Evolutionary conservation across 2,797 vertebrate genomes (phyloP).

Genomic region (Sebastes hopkinsi): DNA sequence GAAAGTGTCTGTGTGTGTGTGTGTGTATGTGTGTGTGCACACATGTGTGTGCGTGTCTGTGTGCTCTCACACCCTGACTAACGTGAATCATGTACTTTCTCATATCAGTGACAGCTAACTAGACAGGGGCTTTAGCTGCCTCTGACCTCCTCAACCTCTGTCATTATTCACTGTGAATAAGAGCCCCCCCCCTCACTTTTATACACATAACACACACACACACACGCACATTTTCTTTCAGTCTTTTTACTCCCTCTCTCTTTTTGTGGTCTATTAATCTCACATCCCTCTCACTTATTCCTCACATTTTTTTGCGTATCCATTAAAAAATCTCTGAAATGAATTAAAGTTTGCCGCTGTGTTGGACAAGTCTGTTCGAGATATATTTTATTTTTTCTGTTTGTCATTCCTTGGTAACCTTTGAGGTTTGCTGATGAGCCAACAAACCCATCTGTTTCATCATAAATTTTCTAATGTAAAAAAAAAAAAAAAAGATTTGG

Average conservation of each 20-base stretch:
- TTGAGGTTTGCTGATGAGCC: background rate
- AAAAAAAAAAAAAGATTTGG: background rate
- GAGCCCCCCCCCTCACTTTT: background rate
- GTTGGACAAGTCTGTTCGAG: background rate
- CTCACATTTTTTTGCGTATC: background rate
- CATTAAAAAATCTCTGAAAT: background rate
- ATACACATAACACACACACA: background rate
- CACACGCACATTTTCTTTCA: background rate
- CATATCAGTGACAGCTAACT: slow-evolving; percentile 86
- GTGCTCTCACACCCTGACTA: slow-evolving; percentile 80
- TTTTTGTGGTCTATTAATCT: background rate
- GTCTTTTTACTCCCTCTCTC: background rate
- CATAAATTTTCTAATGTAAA: background rate
- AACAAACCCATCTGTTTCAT: background rate
- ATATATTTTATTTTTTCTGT: background rate
- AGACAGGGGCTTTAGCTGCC: slow-evolving; percentile 78
- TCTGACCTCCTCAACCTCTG: slow-evolving; percentile 69
- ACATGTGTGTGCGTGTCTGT: slow-evolving; percentile 16
- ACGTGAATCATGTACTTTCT: slow-evolving; percentile 86
- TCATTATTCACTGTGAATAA: slow-evolving; percentile 64
- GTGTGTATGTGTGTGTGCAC: slow-evolving; percentile 21
- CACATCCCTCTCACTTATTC: background rate
- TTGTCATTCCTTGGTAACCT: background rate
- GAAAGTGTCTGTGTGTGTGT: slow-evolving; percentile 14
- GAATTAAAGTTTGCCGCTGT: background rate